phyloP scores from a whole-genome alignment of 1,140 invertebrate species.

The Aphaenogaster ashmeadi region DNA sequence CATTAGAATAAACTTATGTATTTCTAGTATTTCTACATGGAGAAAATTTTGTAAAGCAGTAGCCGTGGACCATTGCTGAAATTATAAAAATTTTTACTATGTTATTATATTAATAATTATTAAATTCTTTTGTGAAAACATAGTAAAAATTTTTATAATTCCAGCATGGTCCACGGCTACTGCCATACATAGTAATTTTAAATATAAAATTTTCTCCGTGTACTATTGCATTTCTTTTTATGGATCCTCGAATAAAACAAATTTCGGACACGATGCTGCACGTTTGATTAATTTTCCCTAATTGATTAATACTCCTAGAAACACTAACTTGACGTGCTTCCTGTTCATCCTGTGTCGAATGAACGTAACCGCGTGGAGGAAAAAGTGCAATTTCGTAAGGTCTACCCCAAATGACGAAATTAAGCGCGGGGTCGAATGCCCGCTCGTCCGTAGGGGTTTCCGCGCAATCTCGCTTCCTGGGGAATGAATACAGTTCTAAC shows the following conservation, averaged over 20 bases:
- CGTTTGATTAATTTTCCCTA: background rate
- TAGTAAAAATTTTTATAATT: too few relatives aligned
- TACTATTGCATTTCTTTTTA: too few relatives aligned
- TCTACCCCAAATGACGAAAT: constrained; percentile 49
- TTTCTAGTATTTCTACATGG: too few relatives aligned
- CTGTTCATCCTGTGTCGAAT: background rate
- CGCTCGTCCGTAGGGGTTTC: constrained; percentile 26
- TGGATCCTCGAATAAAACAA: background rate
- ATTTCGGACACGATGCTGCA: background rate
- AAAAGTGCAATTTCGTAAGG: constrained; percentile 51
- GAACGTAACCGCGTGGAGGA: background rate
- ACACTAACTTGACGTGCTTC: background rate
- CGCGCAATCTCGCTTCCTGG: constrained; percentile 49
- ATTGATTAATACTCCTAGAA: background rate
- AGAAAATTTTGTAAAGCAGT: too few relatives aligned
- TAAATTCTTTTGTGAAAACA: too few relatives aligned
- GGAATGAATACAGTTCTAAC: constrained; percentile 62
- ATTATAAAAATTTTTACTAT: too few relatives aligned
- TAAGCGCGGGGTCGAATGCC: constrained; percentile 41
- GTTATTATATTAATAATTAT: too few relatives aligned
- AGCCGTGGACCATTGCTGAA: too few relatives aligned
- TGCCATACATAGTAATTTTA: too few relatives aligned
- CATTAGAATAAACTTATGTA: too few relatives aligned
- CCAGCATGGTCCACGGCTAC: too few relatives aligned
- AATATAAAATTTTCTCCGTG: too few relatives aligned